Base-by-base conservation (phyloP, 2,113 vertebrate genomes). In the Coregonus clupeaformis region DNA sequence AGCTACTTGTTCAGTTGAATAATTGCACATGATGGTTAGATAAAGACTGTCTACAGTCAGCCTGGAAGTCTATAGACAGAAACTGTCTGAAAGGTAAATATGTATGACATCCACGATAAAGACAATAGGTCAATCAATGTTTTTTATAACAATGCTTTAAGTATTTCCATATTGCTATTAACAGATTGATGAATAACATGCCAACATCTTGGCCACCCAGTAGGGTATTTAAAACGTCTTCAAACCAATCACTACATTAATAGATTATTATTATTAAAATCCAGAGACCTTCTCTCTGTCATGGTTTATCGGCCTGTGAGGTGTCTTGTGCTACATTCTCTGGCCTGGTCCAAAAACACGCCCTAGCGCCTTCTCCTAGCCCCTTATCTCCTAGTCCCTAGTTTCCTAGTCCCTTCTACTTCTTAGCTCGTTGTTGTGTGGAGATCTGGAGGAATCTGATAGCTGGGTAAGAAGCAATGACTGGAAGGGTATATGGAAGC, bases 241-340 rank as follows among this genome's bases (percentile, higher is more conserved):
- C 20, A 11, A 60, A 59, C 57, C 16, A n/a, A 2, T 20, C 36
- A 36, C 36, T 36, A 36, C 7, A 36, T 36, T 36, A 36, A 36
- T 9, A 60, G 57, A 22, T 5, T 5, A 22, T n/a, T 24, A 60
- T 22, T 60, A 60, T n/a, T n/a, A n/a, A 20, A n/a, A n/a, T 62
- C 22, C 24, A 24, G 20, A 24, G 59, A 7, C 22, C 25, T 62
- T 25, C 60, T 25, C 63, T 32, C 32, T 36, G 22, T 62, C 60
- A 62, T 22, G 68, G 36, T 7, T 36, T 36, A 36, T 36, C 7
- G 57, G 64, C 18, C 72, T 27, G 45, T 64, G 25, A 84, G 80
- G 77, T 55, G 73, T 77, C 57, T 75, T 82, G 75, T 82, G 77
- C 79, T 81, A 79, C 77, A 36, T 77, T 81, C 80, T 68, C 71